A percentile compares a stretch with the other conserved stretches of the same genome.
phyloP scores from a whole-genome alignment of 2,797 vertebrate species.

The Saxicola maurus region DNA sequence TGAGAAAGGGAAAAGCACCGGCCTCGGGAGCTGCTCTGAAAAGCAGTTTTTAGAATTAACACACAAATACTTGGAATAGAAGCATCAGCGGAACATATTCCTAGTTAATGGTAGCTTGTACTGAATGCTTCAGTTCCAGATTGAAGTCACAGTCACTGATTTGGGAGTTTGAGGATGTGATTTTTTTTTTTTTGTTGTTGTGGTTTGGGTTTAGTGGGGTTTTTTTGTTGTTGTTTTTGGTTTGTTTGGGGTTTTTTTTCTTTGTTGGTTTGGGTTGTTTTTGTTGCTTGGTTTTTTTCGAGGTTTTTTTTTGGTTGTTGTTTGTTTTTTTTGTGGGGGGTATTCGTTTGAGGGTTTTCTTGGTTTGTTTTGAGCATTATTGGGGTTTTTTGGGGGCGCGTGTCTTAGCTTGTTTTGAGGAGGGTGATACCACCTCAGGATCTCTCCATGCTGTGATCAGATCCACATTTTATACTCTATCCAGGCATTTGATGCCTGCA shows the following conservation, averaged over 20 bases:
- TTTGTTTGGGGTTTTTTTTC: too few species aligned
- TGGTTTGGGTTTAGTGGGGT: not conserved
- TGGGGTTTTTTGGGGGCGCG: fast-evolving
- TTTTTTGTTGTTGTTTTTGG: too few species aligned
- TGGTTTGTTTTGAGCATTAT: not conserved
- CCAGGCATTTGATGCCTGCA: not conserved
- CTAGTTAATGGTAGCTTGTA: not conserved
- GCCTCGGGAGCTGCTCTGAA: not conserved
- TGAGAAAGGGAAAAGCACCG: not conserved
- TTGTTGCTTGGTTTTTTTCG: not conserved
- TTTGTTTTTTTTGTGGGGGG: not conserved
- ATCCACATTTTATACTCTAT: not conserved
- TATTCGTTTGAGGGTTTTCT: fast-evolving
- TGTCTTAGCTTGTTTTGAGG: not conserved
- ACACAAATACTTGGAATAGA: not conserved
- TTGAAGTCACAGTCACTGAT: not conserved
- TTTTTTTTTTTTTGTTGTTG: too few species aligned
- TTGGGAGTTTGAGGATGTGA: not conserved
- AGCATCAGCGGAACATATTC: not conserved
- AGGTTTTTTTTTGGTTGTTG: too few species aligned
- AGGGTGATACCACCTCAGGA: not conserved
- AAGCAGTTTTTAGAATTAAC: not conserved
- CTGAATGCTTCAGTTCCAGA: not conserved
- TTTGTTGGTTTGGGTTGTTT: not conserved
- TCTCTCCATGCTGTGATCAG: not conserved